Evolutionary conservation across 2,113 vertebrate genomes (phyloP).

Genomic region (Lophura nycthemera): DNA sequence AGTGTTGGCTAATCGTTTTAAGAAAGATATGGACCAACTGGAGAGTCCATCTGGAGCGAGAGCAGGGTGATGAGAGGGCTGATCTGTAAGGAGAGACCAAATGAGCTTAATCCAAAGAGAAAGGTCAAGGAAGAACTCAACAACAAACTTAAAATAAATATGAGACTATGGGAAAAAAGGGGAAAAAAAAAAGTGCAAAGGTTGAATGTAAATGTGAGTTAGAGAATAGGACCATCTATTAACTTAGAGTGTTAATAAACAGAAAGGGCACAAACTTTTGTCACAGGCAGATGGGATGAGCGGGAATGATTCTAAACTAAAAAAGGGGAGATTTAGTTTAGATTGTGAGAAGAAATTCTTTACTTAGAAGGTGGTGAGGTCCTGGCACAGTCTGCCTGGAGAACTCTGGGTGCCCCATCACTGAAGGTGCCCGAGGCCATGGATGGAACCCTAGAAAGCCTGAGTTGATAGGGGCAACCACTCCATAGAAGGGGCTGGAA

Average conservation of each 20-base stretch:
- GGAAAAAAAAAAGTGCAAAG: neutral
- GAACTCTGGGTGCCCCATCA: neutral
- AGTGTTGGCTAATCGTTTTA: neutral
- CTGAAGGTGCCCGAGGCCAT: neutral
- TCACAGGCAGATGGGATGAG: neutral
- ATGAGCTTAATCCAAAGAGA: neutral
- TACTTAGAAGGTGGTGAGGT: neutral
- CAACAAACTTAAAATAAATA: neutral
- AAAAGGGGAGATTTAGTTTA: neutral
- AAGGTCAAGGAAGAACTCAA: neutral
- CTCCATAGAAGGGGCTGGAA: neutral
- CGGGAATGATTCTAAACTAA: neutral
- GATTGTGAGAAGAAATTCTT: neutral
- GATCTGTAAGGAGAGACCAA: neutral
- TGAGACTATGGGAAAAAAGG: neutral
- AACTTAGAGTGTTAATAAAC: neutral
- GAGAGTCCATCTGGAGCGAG: accelerated
- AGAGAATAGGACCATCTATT: neutral
- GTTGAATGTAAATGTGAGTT: neutral
- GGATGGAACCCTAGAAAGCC: neutral
- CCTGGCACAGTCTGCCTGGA: neutral
- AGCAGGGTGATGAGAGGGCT: neutral
- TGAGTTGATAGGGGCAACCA: neutral
- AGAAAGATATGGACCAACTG: neutral
- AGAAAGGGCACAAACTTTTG: neutral